A percentile compares a stretch with the other conserved stretches of the same genome.
phyloP scores from a whole-genome alignment of 2,888 invertebrate genomes.

The Uropetala carovei region DNA sequence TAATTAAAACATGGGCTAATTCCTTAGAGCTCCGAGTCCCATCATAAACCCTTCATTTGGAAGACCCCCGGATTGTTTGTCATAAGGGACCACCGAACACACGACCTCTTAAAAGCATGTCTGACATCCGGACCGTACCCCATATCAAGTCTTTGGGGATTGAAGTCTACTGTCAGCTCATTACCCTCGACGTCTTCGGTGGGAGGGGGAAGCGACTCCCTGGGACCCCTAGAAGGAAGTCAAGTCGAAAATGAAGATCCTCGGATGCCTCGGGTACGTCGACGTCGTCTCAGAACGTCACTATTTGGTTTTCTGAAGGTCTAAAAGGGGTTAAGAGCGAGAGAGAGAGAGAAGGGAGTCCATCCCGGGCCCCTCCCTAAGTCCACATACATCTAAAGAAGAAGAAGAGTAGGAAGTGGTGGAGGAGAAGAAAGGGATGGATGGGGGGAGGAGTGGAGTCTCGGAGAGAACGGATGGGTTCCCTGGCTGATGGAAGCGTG shows the following conservation, averaged over 20 bases:
- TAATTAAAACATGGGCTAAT: no score
- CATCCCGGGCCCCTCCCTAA: not conserved
- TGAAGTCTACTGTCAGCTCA: not conserved
- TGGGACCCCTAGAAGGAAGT: no score
- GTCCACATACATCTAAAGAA: not conserved
- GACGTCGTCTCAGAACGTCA: not conserved
- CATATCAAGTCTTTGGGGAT: not conserved
- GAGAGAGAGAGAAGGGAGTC: not conserved
- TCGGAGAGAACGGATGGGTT: not conserved
- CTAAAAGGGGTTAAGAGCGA: conserved; percentile 7
- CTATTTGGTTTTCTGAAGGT: conserved; percentile 14
- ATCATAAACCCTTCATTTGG: no score
- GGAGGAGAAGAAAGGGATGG: no score
- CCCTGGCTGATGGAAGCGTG: not conserved
- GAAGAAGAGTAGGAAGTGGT: not conserved
- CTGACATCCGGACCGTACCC: no score
- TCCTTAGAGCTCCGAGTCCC: no score
- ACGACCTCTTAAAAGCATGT: no score
- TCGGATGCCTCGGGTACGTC: not conserved
- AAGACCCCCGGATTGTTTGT: no score
- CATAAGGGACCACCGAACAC: no score
- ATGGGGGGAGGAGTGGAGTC: no score
- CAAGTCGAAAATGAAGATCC: conserved; percentile 1
- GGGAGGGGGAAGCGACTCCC: no score
- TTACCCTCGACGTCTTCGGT: no score